Evolutionary conservation across 1,140 invertebrate genomes (phyloP).

Genomic region (Phymorhynchus buccinoides): DNA sequence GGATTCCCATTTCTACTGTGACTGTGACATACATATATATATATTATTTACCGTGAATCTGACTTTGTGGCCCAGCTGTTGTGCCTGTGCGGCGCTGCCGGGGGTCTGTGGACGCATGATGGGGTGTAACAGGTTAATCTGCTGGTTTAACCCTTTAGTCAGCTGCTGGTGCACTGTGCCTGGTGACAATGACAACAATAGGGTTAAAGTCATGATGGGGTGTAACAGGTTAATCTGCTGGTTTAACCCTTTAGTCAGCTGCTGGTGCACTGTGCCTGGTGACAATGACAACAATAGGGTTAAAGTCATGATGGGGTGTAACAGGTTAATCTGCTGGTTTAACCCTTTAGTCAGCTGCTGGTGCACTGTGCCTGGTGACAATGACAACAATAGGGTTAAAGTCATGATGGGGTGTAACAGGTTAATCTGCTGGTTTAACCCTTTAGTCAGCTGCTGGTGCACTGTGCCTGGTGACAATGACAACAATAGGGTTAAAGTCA

Average conservation of each 20-base stretch:
- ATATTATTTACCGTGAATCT: slow-evolving; percentile 24
- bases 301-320: slow-evolving; percentile 73
- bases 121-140: slow-evolving; percentile 71
- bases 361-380: slow-evolving; percentile 55
- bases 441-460: slow-evolving; percentile 63
- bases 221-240: slow-evolving; percentile 72
- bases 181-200: too few species aligned
- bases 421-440: slow-evolving; percentile 61
- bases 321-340: slow-evolving; percentile 64
- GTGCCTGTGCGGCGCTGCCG: slow-evolving; percentile 45
- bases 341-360: slow-evolving; percentile 63
- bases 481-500: too few species aligned
- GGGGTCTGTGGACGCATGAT: slow-evolving; percentile 74
- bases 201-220: slow-evolving; percentile 63
- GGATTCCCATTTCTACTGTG: too few species aligned
- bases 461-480: slow-evolving; percentile 54
- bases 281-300: too few species aligned
- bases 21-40: background rate
- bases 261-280: slow-evolving; percentile 59
- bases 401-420: slow-evolving; percentile 72
- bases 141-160: slow-evolving; percentile 61
- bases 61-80: slow-evolving; percentile 52
- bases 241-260: slow-evolving; percentile 59
- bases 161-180: slow-evolving; percentile 60
- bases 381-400: too few species aligned